phyloP scores from a whole-genome alignment of 2,888 invertebrate genomes.

The Erynnis tages region DNA sequence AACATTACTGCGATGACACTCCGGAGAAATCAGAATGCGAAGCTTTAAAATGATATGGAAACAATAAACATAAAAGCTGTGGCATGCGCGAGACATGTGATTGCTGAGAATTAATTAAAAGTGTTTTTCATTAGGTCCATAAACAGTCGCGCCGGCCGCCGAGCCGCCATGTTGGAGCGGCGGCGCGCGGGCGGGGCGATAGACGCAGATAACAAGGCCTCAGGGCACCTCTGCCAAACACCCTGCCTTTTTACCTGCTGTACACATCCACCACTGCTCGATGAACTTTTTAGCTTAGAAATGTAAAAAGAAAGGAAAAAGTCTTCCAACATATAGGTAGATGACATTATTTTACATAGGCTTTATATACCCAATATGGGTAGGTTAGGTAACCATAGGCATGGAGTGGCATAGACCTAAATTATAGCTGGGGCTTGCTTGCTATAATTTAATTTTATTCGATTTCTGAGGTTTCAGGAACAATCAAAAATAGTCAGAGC shows the following conservation, averaged over 20 bases:
- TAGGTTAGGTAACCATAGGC: no score
- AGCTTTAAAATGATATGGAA: constrained; percentile 76
- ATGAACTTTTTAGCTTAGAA: not conserved
- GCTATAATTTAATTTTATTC: no score
- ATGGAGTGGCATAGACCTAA: no score
- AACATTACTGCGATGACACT: constrained; percentile 71
- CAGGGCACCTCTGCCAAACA: constrained; percentile 33
- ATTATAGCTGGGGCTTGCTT: no score
- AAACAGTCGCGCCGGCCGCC: constrained; percentile 42
- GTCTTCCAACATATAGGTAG: no score
- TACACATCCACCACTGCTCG: constrained; percentile 17
- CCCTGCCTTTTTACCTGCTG: constrained; percentile 20
- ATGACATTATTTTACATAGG: no score
- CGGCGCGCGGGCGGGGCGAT: constrained; percentile 50
- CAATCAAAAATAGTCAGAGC: no score
- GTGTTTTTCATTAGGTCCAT: constrained; percentile 76
- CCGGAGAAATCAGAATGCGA: constrained; percentile 77
- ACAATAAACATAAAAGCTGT: constrained; percentile 78
- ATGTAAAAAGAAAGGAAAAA: no score
- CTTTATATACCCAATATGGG: no score
- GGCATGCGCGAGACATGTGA: constrained; percentile 66
- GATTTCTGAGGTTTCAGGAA: no score
- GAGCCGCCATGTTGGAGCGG: constrained; percentile 42
- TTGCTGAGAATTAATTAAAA: constrained; percentile 79
- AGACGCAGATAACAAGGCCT: constrained; percentile 69